Conservation (phyloP, 2,113 vertebrate genomes). For the Callocephalon fimbriatum region DNA sequence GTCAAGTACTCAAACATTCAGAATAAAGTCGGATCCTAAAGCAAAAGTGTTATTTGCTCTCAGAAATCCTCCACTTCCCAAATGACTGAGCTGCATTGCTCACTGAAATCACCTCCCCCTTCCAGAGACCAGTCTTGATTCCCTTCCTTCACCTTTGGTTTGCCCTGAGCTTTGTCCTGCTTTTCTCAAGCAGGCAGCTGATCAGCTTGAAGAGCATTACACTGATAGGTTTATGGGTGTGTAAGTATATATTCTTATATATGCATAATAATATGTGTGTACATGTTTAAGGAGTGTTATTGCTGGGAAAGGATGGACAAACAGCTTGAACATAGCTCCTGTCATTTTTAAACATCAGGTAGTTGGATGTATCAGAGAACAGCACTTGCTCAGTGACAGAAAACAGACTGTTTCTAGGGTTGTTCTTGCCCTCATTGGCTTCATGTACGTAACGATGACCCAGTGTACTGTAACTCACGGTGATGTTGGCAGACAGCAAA, state of each 20-base stretch:
- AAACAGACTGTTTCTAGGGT: not conserved
- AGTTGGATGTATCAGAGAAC: not conserved
- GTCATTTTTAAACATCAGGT: not conserved
- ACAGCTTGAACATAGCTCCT: not conserved
- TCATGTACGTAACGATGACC: not conserved
- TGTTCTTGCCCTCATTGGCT: not conserved
- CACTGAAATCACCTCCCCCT: not conserved
- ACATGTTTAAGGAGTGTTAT: not conserved
- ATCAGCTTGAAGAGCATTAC: not conserved
- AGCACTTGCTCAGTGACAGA: not conserved
- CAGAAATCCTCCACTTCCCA: not conserved
- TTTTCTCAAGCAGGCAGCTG: not conserved
- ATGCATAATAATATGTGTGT: fast-evolving
- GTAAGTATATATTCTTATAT: too few relatives aligned
- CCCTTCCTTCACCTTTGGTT: not conserved
- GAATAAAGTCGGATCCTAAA: not conserved
- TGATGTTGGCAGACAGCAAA: not conserved
- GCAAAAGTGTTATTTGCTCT: not conserved
- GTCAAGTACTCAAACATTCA: not conserved
- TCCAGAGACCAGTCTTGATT: not conserved
- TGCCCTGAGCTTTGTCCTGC: not conserved
- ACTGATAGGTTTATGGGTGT: not conserved
- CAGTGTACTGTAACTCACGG: not conserved
- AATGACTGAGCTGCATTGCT: not conserved
- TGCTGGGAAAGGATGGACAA: not conserved